Evolutionary conservation across 2,113 vertebrate genomes (phyloP).

Genomic region (Perognathus longimembris): DNA sequence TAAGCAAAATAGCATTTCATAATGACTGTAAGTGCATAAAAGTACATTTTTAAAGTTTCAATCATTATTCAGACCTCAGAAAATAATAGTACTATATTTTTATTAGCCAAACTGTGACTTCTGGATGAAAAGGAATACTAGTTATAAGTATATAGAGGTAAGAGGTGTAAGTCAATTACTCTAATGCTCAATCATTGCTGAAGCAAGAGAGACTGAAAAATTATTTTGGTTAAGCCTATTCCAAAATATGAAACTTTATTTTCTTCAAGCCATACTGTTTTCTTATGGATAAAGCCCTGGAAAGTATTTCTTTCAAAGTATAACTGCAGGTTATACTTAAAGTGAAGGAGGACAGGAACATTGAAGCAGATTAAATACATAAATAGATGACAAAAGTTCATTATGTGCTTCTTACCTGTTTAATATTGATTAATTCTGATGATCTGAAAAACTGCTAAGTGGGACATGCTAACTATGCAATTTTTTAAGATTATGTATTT

Average conservation of each 20-base stretch:
- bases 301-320: slow-evolving; percentile 40
- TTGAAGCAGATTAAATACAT: slow-evolving; percentile 30
- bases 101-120: slow-evolving; percentile 11
- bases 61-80: not conserved
- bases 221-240: slow-evolving; percentile 10
- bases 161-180: not conserved
- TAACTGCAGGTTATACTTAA: not conserved
- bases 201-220: not conserved
- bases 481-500: slow-evolving; percentile 35
- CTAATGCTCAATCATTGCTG: slow-evolving; percentile 22
- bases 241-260: slow-evolving; percentile 43
- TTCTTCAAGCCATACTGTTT: slow-evolving; percentile 8
- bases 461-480: not conserved
- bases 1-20: not conserved
- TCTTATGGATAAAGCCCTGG: slow-evolving; percentile 28
- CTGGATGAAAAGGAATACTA: not conserved
- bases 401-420: not conserved
- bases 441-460: not conserved
- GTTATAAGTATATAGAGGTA: not conserved
- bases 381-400: slow-evolving; percentile 8
- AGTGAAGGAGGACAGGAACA: not conserved
- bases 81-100: slow-evolving; percentile 35
- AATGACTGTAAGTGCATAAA: slow-evolving; percentile 32
- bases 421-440: slow-evolving; percentile 28
- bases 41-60: not conserved